These are phyloP conservation scores for Sprattus sprattus DNA, from an alignment of 2,113 vertebrate species.

Conservation along the genomic window DNA sequence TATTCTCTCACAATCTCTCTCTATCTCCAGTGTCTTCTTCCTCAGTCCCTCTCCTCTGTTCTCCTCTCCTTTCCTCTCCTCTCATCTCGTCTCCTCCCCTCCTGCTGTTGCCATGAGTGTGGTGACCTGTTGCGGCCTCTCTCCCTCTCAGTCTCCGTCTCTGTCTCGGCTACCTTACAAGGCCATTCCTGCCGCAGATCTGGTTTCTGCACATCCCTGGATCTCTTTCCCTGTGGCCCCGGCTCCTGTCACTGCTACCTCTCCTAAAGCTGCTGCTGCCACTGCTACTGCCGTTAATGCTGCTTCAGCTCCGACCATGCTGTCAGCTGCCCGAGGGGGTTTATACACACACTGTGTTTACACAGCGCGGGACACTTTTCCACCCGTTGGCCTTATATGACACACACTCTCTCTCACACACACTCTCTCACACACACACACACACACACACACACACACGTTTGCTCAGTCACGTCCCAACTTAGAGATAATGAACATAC, in stretches of 20 bases:
- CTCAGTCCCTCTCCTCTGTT: neutral
- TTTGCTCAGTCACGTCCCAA: neutral
- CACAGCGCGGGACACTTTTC: constrained; percentile 40
- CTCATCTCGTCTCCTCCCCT: neutral
- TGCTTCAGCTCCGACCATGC: neutral
- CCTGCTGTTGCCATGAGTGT: neutral
- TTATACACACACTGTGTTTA: constrained; percentile 39
- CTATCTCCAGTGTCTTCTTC: constrained; percentile 1
- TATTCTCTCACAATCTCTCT: neutral
- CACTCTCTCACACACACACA: neutral
- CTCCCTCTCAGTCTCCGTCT: neutral
- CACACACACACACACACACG: neutral
- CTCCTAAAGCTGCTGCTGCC: neutral
- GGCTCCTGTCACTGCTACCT: neutral
- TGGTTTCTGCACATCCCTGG: constrained; percentile 40
- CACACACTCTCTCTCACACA: neutral
- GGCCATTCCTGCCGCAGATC: constrained; percentile 46
- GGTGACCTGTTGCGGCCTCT: neutral
- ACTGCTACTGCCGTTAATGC: neutral
- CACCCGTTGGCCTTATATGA: neutral
- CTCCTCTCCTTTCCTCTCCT: neutral
- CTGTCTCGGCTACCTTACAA: constrained; percentile 47
- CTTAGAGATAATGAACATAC: neutral
- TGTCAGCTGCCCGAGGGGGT: constrained; percentile 31
- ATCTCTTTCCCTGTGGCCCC: constrained; percentile 32